These are phyloP conservation scores for Chouioia cunea DNA, from an alignment of 2,888 invertebrate genomes.

Conservation along the genomic window DNA sequence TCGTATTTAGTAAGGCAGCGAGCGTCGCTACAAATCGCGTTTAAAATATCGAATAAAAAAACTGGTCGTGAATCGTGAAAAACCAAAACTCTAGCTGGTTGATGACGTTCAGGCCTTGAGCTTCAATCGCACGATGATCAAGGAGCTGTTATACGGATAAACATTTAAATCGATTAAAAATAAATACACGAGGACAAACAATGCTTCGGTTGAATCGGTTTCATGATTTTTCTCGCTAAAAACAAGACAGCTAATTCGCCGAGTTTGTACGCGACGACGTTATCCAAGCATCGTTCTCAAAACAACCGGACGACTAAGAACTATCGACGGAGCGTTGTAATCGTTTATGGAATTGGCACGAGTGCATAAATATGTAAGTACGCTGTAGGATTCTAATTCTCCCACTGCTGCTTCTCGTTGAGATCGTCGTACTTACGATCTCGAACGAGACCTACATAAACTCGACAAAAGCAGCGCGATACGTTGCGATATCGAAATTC, in stretches of 20 bases:
- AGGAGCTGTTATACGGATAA: too few species aligned
- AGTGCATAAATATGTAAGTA: conserved; percentile 34
- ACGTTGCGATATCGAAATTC: conserved; percentile 37
- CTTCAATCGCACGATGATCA: not conserved
- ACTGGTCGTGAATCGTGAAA: conserved; percentile 5
- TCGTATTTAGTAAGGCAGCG: too few species aligned
- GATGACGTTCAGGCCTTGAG: conserved; percentile 4
- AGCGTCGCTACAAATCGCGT: too few species aligned
- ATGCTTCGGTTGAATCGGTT: too few species aligned
- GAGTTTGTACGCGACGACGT: not conserved
- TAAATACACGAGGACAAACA: too few species aligned
- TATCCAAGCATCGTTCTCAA: too few species aligned
- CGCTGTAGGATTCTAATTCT: conserved; percentile 18
- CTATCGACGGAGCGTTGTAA: conserved; percentile 10
- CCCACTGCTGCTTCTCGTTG: not conserved
- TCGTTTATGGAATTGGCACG: conserved; percentile 47
- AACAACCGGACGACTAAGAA: not conserved
- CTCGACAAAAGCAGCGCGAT: conserved; percentile 38
- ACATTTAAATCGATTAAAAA: too few species aligned
- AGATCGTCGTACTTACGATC: conserved; percentile 28
- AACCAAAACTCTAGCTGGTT: not conserved
- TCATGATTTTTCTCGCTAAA: too few species aligned
- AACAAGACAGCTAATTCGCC: not conserved
- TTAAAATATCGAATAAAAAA: too few species aligned
- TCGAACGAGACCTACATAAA: conserved; percentile 38